These are phyloP conservation scores for Drosophila sproati DNA, from an alignment of 1,140 invertebrate genomes.

Conservation along the genomic window DNA sequence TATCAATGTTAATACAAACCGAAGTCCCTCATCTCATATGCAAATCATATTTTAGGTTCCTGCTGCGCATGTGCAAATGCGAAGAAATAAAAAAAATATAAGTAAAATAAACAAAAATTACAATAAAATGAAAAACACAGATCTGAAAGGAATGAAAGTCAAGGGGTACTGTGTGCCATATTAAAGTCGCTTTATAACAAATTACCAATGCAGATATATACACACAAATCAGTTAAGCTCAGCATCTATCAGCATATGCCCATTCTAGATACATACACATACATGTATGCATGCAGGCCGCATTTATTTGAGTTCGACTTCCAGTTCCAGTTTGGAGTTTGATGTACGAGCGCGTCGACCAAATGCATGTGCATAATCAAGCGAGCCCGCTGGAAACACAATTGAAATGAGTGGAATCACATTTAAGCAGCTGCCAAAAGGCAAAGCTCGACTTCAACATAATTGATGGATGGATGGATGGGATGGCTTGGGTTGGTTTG, in stretches of 20 bases:
- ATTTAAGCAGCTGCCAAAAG: slow-evolving; percentile 53
- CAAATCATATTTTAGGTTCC: slow-evolving; percentile 47
- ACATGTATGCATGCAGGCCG: slow-evolving; percentile 54
- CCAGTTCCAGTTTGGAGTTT: slow-evolving; percentile 48
- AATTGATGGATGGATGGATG: slow-evolving; percentile 70
- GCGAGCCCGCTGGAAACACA: slow-evolving; percentile 49
- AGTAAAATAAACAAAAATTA: not conserved
- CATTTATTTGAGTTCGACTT: slow-evolving; percentile 61
- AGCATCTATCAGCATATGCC: slow-evolving; percentile 70
- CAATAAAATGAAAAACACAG: not conserved
- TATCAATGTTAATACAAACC: slow-evolving; percentile 67
- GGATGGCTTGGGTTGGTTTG: slow-evolving; percentile 21
- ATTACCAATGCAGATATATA: slow-evolving; percentile 80
- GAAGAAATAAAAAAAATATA: not conserved
- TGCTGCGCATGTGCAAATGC: slow-evolving; percentile 50
- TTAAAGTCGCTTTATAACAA: slow-evolving; percentile 74
- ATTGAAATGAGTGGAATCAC: slow-evolving; percentile 63
- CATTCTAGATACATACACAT: slow-evolving; percentile 19
- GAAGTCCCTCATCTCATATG: slow-evolving; percentile 54
- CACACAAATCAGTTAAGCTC: slow-evolving; percentile 80
- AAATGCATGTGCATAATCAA: slow-evolving; percentile 82
- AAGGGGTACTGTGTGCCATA: slow-evolving; percentile 65
- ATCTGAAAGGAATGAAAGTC: slow-evolving; percentile 11
- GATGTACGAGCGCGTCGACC: slow-evolving; percentile 61
- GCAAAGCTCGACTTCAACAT: slow-evolving; percentile 60